Percentiles rank a stretch among this genome's conserved stretches.
Evolutionary conservation across 2,113 vertebrate species (phyloP).

Genomic region (Hiodon tergisus): DNA sequence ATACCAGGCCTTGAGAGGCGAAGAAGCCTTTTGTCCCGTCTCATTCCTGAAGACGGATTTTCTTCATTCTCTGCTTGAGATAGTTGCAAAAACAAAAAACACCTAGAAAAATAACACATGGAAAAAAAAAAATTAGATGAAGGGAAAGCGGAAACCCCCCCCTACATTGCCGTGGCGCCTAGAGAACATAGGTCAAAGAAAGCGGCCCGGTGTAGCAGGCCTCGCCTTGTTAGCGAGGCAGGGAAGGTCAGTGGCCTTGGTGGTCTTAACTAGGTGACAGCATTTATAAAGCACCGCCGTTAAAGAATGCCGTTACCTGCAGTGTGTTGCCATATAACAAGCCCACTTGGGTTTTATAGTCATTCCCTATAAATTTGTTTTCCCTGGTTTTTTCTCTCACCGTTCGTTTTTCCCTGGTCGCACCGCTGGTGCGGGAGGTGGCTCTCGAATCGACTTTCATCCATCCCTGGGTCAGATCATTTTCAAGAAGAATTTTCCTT

Average conservation of each 20-base stretch:
- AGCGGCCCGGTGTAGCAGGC: slow-evolving; percentile 50
- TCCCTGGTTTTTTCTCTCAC: neutral
- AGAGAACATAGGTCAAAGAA: slow-evolving; percentile 51
- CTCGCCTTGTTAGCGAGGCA: slow-evolving; percentile 64
- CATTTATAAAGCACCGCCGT: slow-evolving; percentile 78
- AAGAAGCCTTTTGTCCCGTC: neutral
- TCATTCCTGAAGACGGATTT: too few species aligned
- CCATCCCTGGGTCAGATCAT: slow-evolving; percentile 54
- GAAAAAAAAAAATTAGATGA: slow-evolving; percentile 45
- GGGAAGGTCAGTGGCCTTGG: slow-evolving; percentile 73
- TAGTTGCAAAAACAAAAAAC: neutral
- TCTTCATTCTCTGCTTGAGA: neutral
- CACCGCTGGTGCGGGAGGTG: slow-evolving; percentile 50
- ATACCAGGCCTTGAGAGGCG: too few species aligned
- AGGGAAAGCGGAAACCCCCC: slow-evolving; percentile 52
- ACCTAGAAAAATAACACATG: neutral
- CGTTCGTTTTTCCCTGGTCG: slow-evolving; percentile 20
- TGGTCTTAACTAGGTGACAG: slow-evolving; percentile 77
- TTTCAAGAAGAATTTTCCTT: slow-evolving; percentile 52
- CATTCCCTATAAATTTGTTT: slow-evolving; percentile 59
- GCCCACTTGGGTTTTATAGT: slow-evolving; percentile 72
- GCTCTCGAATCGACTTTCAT: slow-evolving; percentile 55
- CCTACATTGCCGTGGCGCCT: slow-evolving; percentile 50
- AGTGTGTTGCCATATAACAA: slow-evolving; percentile 76
- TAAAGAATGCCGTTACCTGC: slow-evolving; percentile 72